Base-by-base conservation (phyloP, 2,797 vertebrate genomes). In the Catamblyrhynchus diadema region DNA sequence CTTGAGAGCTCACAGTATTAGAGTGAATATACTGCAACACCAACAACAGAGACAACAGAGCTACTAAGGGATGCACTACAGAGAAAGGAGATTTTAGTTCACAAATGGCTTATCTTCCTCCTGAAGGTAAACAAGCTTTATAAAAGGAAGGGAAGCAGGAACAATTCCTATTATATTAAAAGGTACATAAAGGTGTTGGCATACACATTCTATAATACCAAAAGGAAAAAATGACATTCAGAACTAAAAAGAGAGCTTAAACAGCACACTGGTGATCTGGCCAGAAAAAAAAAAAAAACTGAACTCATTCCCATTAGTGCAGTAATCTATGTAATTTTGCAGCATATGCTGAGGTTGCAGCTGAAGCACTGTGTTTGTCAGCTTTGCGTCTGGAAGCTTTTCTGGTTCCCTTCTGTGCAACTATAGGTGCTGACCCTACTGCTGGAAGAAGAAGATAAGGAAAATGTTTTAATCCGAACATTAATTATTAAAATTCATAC, bases 401-500 rank as follows among this genome's bases (percentile, higher is more conserved):
- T 71, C 93, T 94, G 91, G 54, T 65, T 69, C 62, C 78, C 77
- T 92, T 90, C 66, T 70, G 30, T 44, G n/a, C 14, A 94, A 45
- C 69, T 95, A 32, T 75, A 96, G 93, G 89, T 95, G 86, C 66
- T 96, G 95, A 97, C 96, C 96, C 86, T 90, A 77, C 83, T 94
- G 81, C 96, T 98, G 97, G 88, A 95, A 97, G 33, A 53, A 39
- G 69, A 48, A 81, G 97, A 97, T 97, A 98, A 96, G 96, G 78
- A 94, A 93, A 96, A 79, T 47, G 24, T 90, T 96, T 96, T 97
- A 97, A 97, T 94, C 90, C 8, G 0, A 86, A 89, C 77, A 95
- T 94, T 97, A 98, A 97, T 97, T 97, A 97, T 77, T 97, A 90
- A 97, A 97, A 97, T 94, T 94, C 20, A 2, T 83, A 91, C 21